A percentile compares a stretch with the other conserved stretches of the same genome.
These are phyloP conservation scores for Mormyrus lacerda DNA, from an alignment of 2,113 vertebrate species.

Conservation along the genomic window DNA sequence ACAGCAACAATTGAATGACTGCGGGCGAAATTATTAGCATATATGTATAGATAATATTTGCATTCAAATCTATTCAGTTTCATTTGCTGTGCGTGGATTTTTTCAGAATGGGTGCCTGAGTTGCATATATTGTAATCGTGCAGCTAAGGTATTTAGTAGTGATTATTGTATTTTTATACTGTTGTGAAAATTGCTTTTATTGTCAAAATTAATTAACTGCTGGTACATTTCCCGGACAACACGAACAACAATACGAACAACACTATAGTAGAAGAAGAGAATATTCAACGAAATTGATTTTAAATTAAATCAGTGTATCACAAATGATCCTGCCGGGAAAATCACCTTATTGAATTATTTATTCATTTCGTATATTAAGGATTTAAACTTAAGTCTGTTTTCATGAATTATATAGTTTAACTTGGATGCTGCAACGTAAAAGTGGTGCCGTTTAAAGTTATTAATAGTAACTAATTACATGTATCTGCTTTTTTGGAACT, in stretches of 20 bases:
- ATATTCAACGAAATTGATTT: not conserved
- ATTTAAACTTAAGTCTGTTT: not conserved
- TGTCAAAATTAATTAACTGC: not conserved
- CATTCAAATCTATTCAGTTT: not conserved
- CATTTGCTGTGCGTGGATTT: not conserved
- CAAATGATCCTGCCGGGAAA: not conserved
- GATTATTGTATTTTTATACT: not conserved
- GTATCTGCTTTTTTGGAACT: not conserved
- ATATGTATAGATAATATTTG: not conserved
- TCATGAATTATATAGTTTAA: not conserved
- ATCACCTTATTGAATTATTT: not conserved
- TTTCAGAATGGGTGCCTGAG: not conserved
- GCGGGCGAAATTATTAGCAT: not conserved
- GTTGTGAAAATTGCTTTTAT: not conserved
- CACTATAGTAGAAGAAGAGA: not conserved
- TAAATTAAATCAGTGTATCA: not conserved
- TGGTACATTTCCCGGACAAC: not conserved
- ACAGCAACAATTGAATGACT: constrained; percentile 6
- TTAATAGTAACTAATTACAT: not conserved
- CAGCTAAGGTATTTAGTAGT: not conserved
- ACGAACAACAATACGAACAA: not conserved
- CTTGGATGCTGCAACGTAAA: not conserved
- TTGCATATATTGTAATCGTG: not conserved
- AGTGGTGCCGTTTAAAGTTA: not conserved
- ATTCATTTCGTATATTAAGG: not conserved